phyloP scores from a whole-genome alignment of 2,113 vertebrate genomes.

The Lampris incognitus region DNA sequence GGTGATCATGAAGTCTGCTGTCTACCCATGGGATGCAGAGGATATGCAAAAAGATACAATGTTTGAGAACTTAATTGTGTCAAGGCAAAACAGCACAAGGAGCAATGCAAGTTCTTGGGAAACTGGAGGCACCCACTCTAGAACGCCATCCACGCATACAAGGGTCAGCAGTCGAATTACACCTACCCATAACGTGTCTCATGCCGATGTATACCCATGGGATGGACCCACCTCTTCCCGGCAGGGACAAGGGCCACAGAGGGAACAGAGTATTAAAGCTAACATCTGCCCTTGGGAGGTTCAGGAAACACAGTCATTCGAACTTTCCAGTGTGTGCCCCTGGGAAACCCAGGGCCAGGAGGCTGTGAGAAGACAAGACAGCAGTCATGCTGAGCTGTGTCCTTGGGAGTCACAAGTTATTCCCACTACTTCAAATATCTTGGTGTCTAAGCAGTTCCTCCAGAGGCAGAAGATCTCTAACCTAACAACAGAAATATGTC shows the following conservation, averaged over 20 bases:
- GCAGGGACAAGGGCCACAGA: constrained; percentile 47
- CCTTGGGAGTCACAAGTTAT: constrained; percentile 59
- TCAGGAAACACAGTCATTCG: constrained; percentile 28
- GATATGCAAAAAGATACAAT: constrained; percentile 65
- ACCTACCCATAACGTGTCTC: constrained; percentile 50
- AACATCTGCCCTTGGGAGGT: constrained; percentile 71
- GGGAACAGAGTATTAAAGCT: constrained; percentile 54
- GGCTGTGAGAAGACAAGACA: constrained; percentile 36
- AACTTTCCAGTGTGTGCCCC: constrained; percentile 53
- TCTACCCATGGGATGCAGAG: constrained; percentile 70
- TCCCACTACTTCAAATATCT: constrained; percentile 27
- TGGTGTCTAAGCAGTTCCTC: constrained; percentile 36
- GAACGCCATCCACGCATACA: constrained; percentile 76
- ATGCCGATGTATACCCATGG: constrained; percentile 77
- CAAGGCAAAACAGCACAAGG: constrained; percentile 71
- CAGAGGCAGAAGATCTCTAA: constrained; percentile 42
- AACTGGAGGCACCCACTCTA: constrained; percentile 67
- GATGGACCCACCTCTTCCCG: constrained; percentile 56
- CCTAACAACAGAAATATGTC: constrained; percentile 40
- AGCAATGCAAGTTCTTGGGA: constrained; percentile 72
- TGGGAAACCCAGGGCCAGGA: constrained; percentile 68
- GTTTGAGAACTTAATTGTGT: constrained; percentile 70
- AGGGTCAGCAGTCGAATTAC: constrained; percentile 68
- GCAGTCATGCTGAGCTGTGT: constrained; percentile 28
- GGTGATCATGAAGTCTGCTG: constrained; percentile 57